Evolutionary conservation across 2,888 invertebrate species (phyloP).

Genomic region (Hirudinaria manillensis): DNA sequence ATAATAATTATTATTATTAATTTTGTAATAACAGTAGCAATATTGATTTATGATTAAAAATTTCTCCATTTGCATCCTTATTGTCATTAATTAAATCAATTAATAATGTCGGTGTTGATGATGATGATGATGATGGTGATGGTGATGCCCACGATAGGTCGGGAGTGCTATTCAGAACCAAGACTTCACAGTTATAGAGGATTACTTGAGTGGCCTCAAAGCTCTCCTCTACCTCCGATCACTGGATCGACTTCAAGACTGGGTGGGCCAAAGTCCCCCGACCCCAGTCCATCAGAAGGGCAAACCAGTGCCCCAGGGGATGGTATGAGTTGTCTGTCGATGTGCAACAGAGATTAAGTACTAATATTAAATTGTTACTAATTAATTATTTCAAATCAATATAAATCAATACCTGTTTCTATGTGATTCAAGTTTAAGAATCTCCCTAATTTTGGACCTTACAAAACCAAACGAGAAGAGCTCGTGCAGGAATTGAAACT

Average conservation of each 20-base stretch:
- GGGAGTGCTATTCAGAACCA: constrained; percentile 97
- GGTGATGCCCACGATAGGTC: constrained; percentile 53
- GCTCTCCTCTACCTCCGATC: constrained; percentile 73
- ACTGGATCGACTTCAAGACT: constrained; percentile 57
- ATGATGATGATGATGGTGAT: neutral
- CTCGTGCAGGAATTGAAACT: constrained; percentile 57
- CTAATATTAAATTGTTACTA: no score
- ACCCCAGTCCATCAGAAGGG: constrained; percentile 83
- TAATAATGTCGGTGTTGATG: no score
- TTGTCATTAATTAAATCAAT: no score
- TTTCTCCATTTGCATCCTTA: no score
- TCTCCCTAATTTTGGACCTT: constrained; percentile 78
- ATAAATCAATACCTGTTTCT: no score
- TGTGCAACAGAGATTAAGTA: neutral
- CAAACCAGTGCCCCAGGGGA: constrained; percentile 66
- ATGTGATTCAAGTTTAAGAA: neutral
- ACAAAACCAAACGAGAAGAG: constrained; percentile 68
- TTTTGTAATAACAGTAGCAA: no score
- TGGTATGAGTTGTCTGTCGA: neutral
- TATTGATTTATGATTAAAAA: no score
- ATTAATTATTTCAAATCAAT: no score
- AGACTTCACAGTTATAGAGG: constrained; percentile 91
- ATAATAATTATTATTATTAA: no score
- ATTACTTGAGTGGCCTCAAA: constrained; percentile 83
- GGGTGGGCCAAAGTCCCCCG: constrained; percentile 94